phyloP scores from a whole-genome alignment of 2,113 vertebrate species.

The Hippocampus comes region DNA sequence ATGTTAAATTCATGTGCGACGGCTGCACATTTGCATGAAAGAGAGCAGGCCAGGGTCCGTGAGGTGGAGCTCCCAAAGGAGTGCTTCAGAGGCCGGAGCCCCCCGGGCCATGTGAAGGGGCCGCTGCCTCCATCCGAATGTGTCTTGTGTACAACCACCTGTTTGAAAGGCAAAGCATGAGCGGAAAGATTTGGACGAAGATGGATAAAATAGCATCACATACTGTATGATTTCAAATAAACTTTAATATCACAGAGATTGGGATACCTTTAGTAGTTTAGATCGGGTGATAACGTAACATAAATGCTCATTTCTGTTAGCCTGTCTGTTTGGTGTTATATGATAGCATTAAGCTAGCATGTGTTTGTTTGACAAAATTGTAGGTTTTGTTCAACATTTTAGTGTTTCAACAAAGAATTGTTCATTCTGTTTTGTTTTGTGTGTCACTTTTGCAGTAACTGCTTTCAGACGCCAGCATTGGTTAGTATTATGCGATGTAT shows the following conservation, averaged over 20 bases:
- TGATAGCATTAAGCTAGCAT: too few relatives aligned
- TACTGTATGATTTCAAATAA: not conserved
- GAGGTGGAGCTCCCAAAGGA: conserved; percentile 63
- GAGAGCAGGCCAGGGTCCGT: conserved; percentile 35
- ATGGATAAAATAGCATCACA: not conserved
- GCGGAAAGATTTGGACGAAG: not conserved
- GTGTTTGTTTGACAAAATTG: too few relatives aligned
- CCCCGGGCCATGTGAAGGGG: conserved; percentile 42
- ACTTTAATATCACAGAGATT: not conserved
- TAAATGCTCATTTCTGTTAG: too few relatives aligned
- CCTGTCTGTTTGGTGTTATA: too few relatives aligned
- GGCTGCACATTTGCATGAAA: conserved; percentile 59
- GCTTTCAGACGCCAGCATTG: not conserved
- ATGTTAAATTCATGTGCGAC: conserved; percentile 46
- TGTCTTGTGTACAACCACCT: conserved; percentile 52
- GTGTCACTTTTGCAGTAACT: too few relatives aligned
- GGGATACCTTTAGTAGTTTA: not conserved
- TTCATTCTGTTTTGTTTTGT: too few relatives aligned
- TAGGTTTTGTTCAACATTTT: too few relatives aligned
- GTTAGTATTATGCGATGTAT: not conserved
- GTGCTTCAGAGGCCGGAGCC: conserved; percentile 60
- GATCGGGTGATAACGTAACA: too few relatives aligned
- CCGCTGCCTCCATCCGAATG: conserved; percentile 29
- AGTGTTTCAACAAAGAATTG: too few relatives aligned
- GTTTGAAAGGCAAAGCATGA: conserved; percentile 2